phyloP scores from a whole-genome alignment of 1,140 invertebrate species.

The Ostrea denselamellosa region DNA sequence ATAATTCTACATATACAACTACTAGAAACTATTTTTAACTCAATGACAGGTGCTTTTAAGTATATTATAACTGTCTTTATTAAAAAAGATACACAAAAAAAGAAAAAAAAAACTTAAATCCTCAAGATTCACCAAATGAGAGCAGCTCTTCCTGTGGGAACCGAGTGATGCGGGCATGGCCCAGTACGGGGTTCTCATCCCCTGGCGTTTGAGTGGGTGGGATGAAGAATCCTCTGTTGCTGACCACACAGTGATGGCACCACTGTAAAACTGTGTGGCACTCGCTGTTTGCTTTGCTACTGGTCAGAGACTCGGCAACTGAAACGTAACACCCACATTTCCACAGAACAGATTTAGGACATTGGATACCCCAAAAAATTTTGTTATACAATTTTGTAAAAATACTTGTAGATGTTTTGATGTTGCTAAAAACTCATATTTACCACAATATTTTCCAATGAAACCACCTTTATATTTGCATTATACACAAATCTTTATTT shows the following conservation, averaged over 20 bases:
- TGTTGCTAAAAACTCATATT: too few relatives aligned
- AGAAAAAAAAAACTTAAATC: not conserved
- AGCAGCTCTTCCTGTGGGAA: slow-evolving; percentile 52
- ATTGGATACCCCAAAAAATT: too few relatives aligned
- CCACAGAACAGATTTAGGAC: too few relatives aligned
- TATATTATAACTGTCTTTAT: not conserved
- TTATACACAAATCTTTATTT: too few relatives aligned
- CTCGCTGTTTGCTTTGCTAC: slow-evolving; percentile 52
- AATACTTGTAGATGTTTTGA: too few relatives aligned
- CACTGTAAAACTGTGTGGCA: slow-evolving; percentile 53
- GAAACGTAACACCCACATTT: not conserved
- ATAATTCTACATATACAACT: slow-evolving; percentile 9
- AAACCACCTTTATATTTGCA: too few relatives aligned
- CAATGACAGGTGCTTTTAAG: not conserved
- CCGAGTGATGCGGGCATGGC: slow-evolving; percentile 24
- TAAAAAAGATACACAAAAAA: slow-evolving; percentile 21
- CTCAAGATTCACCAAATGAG: slow-evolving; percentile 49
- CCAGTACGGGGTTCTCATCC: slow-evolving; percentile 43
- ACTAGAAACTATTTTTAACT: not conserved
- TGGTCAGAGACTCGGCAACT: slow-evolving; percentile 58
- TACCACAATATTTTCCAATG: too few relatives aligned
- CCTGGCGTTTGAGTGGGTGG: slow-evolving; percentile 51
- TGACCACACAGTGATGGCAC: slow-evolving; percentile 50
- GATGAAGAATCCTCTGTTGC: slow-evolving; percentile 54
- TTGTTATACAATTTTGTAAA: too few relatives aligned